These are phyloP conservation scores for Microcaecilia unicolor DNA, from an alignment of 2,797 vertebrate species.

Conservation along the genomic window DNA sequence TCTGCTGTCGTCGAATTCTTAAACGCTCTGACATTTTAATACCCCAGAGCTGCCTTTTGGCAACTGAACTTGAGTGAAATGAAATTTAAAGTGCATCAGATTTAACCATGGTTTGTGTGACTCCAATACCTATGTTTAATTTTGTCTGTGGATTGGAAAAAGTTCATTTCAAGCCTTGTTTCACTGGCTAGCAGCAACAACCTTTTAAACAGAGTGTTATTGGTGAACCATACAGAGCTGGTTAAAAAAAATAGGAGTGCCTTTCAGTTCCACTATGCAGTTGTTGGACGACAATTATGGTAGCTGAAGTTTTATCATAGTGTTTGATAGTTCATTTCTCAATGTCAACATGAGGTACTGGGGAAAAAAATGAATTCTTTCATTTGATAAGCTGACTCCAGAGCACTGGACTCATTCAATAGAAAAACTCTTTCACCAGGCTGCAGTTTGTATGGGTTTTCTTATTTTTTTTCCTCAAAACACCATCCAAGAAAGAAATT, in stretches of 20 bases:
- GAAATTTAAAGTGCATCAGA: conserved; percentile 38
- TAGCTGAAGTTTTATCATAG: conserved; percentile 77
- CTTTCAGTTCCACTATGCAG: conserved; percentile 59
- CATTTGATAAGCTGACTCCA: conserved; percentile 82
- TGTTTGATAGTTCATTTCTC: conserved; percentile 83
- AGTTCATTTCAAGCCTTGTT: conserved; percentile 64
- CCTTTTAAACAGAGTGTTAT: conserved; percentile 53
- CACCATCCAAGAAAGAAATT: conserved; percentile 97
- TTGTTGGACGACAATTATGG: conserved; percentile 75
- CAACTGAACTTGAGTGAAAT: conserved; percentile 23
- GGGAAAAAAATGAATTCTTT: conserved; percentile 77
- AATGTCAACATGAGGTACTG: conserved; percentile 84
- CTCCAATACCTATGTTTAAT: conserved; percentile 49
- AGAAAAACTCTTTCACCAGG: conserved; percentile 71
- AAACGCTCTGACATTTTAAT: conserved; percentile 23
- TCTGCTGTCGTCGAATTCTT: conserved; percentile 19
- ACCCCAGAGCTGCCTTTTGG: conserved; percentile 12
- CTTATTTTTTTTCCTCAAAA: conserved; percentile 60
- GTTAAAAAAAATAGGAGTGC: conserved; percentile 41
- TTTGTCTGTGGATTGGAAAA: conserved; percentile 55
- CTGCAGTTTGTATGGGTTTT: conserved; percentile 73
- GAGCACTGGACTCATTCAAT: conserved; percentile 71
- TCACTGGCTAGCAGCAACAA: conserved; percentile 55
- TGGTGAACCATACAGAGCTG: conserved; percentile 47
- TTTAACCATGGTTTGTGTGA: conserved; percentile 47